Percentiles rank a stretch among this genome's conserved stretches.
Conservation (phyloP, 2,888 invertebrate species). For the Exocentrus adspersus region DNA sequence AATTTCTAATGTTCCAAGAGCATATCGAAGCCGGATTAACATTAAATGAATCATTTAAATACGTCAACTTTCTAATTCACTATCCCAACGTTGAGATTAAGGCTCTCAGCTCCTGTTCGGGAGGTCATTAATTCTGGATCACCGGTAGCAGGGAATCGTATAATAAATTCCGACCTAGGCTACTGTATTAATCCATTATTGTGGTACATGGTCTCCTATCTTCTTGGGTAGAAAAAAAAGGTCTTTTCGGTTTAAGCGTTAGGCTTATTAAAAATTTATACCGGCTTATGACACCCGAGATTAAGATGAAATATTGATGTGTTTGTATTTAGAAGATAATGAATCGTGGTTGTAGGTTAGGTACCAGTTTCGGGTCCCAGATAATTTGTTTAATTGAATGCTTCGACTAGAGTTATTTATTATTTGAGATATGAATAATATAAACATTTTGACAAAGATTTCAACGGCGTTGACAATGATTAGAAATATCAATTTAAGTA, state of each 20-base stretch:
- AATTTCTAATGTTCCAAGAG: background rate
- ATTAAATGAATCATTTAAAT: slow-evolving; percentile 24
- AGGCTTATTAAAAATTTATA: slow-evolving; percentile 35
- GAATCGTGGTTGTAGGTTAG: slow-evolving; percentile 9
- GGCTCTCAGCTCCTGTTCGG: slow-evolving; percentile 19
- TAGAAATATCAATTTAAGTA: slow-evolving; percentile 27
- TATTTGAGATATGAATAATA: slow-evolving; percentile 26
- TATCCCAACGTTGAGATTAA: slow-evolving; percentile 23
- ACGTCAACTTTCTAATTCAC: slow-evolving; percentile 31
- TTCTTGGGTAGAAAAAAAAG: slow-evolving; percentile 10
- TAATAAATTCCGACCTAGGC: slow-evolving; percentile 23
- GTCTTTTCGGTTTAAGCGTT: slow-evolving; percentile 23
- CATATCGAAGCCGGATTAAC: slow-evolving; percentile 17
- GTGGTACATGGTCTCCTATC: slow-evolving; percentile 22
- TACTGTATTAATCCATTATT: slow-evolving; percentile 29
- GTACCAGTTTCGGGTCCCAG: slow-evolving; percentile 16
- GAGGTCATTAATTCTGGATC: slow-evolving; percentile 22
- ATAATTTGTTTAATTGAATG: slow-evolving; percentile 23
- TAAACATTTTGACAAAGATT: slow-evolving; percentile 28
- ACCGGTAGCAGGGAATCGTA: slow-evolving; percentile 15
- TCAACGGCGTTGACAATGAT: slow-evolving; percentile 20
- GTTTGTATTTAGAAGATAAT: slow-evolving; percentile 27
- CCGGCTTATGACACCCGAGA: slow-evolving; percentile 34
- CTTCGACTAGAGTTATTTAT: slow-evolving; percentile 17
- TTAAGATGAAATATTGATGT: slow-evolving; percentile 34